Evolutionary conservation across 2,113 vertebrate species (phyloP).

Genomic region (Perca fluviatilis): DNA sequence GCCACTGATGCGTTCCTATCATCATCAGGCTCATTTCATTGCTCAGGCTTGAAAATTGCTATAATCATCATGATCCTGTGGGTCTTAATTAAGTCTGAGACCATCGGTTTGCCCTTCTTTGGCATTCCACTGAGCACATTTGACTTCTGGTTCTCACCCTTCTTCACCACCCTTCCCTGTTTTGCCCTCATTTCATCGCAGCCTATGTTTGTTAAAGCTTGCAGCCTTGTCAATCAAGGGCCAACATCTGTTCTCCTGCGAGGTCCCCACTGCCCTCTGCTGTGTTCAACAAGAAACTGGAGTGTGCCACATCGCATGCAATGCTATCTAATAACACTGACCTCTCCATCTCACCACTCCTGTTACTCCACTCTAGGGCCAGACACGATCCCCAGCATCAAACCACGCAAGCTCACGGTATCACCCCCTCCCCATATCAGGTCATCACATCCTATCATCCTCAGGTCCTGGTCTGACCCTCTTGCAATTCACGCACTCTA

Average conservation of each 20-base stretch:
- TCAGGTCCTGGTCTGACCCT: slow-evolving; percentile 34
- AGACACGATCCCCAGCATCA: slow-evolving; percentile 18
- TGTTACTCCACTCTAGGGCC: slow-evolving; percentile 23
- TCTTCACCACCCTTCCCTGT: slow-evolving; percentile 5
- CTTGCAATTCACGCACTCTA: background rate
- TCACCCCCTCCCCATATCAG: slow-evolving; percentile 17
- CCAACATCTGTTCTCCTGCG: slow-evolving; percentile 26
- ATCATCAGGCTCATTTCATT: slow-evolving; percentile 23
- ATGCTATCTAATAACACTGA: slow-evolving; percentile 60
- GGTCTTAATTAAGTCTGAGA: slow-evolving; percentile 54
- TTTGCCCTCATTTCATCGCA: slow-evolving; percentile 24
- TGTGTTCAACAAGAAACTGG: slow-evolving; percentile 61
- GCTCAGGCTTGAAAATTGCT: slow-evolving; percentile 12
- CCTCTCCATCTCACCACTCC: slow-evolving; percentile 45
- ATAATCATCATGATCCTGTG: slow-evolving; percentile 42
- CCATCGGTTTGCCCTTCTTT: slow-evolving; percentile 37
- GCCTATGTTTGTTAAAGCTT: slow-evolving; percentile 50
- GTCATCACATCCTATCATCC: slow-evolving; percentile 60
- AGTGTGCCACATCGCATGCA: slow-evolving; percentile 51
- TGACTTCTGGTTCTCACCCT: slow-evolving; percentile 41
- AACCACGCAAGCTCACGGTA: background rate
- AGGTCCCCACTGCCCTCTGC: slow-evolving; percentile 46
- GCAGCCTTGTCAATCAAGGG: slow-evolving; percentile 65
- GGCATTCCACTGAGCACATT: slow-evolving; percentile 42
- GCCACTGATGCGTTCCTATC: slow-evolving; percentile 23